Conservation (phyloP, 2,113 vertebrate genomes). For the Neolamprologus kungweensis region DNA sequence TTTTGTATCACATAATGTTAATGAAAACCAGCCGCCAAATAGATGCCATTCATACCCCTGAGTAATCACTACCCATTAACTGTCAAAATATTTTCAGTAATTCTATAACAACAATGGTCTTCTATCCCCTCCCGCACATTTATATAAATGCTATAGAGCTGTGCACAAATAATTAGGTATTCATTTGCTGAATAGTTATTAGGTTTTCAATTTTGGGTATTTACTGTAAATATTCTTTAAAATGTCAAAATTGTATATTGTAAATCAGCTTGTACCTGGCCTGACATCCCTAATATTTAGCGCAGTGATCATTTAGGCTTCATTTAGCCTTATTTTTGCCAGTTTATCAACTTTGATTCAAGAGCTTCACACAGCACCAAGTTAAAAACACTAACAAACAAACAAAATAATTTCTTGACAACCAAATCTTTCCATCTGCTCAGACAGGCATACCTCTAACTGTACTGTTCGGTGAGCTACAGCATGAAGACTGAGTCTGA, state of each 20-base stretch:
- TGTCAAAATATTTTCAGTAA: neutral
- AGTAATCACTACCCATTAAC: neutral
- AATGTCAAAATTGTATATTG: neutral
- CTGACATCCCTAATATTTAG: neutral
- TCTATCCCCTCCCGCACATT: neutral
- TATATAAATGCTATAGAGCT: neutral
- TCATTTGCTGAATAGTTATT: neutral
- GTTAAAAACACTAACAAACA: neutral
- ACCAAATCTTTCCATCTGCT: neutral
- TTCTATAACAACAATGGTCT: neutral
- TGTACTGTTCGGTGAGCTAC: neutral
- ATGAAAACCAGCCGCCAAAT: neutral
- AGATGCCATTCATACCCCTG: neutral
- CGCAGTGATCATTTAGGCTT: neutral
- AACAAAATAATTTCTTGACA: neutral
- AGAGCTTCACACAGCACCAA: neutral
- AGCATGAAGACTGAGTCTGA: neutral
- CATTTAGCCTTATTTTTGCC: neutral
- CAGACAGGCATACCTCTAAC: neutral
- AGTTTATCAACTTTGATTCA: neutral
- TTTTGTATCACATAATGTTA: neutral
- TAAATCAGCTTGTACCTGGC: neutral
- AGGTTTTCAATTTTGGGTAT: neutral
- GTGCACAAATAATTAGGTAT: neutral
- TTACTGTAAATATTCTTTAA: neutral